phyloP scores from a whole-genome alignment of 2,113 vertebrate genomes.

The Ophthalmotilapia sp. region DNA sequence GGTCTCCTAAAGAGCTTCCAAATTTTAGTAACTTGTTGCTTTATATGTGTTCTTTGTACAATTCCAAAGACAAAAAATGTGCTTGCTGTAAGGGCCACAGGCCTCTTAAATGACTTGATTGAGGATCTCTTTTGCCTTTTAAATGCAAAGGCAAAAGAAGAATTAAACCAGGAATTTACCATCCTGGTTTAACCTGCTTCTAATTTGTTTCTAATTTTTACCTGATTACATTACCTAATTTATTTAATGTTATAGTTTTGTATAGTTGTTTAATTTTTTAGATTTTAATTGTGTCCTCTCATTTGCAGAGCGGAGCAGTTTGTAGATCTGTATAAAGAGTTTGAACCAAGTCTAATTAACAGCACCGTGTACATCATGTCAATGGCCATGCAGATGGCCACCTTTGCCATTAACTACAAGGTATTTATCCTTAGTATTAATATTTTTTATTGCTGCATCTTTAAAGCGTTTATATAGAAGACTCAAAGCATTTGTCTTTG shows the following conservation, averaged over 20 bases:
- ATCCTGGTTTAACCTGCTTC: not conserved
- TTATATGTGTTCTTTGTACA: not conserved
- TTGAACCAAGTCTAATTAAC: conserved; percentile 94
- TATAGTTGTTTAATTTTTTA: not conserved
- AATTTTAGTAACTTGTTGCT: not conserved
- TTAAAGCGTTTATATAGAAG: not conserved
- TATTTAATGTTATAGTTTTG: not conserved
- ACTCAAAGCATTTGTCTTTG: not conserved
- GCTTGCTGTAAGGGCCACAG: not conserved
- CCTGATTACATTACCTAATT: not conserved
- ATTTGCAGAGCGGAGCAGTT: conserved; percentile 79
- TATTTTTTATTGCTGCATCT: not conserved
- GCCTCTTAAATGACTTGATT: not conserved
- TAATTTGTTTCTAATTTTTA: not conserved
- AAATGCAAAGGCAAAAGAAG: not conserved
- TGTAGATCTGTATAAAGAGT: conserved; percentile 91
- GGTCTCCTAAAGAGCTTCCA: not conserved
- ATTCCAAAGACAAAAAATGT: not conserved
- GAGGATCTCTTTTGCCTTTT: not conserved
- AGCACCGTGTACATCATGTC: conserved; percentile 98
- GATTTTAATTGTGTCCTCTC: not conserved
- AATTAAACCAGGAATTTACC: not conserved
- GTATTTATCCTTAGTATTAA: conserved; percentile 48
- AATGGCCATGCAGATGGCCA: conserved; percentile 98
- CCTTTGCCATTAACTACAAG: conserved; percentile 98